Evolutionary conservation across 2,797 vertebrate species (phyloP).

Genomic region (Limnodromus scolopaceus): DNA sequence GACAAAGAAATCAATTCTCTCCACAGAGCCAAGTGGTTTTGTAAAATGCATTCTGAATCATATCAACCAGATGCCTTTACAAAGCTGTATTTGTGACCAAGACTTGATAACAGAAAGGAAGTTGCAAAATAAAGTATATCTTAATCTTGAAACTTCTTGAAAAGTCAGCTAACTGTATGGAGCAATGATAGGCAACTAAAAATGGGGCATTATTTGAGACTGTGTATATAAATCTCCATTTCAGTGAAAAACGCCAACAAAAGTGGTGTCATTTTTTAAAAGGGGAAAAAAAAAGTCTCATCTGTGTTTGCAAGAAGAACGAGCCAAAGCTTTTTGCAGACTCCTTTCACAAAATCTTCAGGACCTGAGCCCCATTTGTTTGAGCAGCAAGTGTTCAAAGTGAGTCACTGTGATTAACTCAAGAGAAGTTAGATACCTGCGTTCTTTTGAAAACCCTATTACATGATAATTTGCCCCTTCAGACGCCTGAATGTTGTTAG

Average conservation of each 20-base stretch:
- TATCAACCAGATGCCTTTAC: conserved; percentile 15
- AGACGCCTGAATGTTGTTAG: not conserved
- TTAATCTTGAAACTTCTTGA: not conserved
- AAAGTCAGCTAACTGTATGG: not conserved
- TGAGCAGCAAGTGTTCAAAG: not conserved
- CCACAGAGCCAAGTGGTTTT: conserved; percentile 11
- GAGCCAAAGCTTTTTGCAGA: not conserved
- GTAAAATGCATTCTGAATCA: conserved; percentile 32
- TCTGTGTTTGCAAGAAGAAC: not conserved
- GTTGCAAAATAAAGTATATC: not conserved
- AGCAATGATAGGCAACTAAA: not conserved
- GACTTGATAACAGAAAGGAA: not conserved
- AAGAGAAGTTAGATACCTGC: not conserved
- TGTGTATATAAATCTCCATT: not conserved
- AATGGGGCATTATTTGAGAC: not conserved
- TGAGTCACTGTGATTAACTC: not conserved
- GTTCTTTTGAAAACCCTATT: not conserved
- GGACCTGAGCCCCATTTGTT: not conserved
- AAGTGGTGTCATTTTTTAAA: not conserved
- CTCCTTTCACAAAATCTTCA: not conserved
- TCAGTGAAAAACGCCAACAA: not conserved
- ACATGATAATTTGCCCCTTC: not conserved
- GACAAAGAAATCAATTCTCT: conserved; percentile 43
- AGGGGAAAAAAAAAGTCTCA: not conserved
- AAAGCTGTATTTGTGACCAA: conserved; percentile 4